Base-by-base conservation (phyloP, 1,140 invertebrate species). In the Macrobrachium rosenbergii region DNA sequence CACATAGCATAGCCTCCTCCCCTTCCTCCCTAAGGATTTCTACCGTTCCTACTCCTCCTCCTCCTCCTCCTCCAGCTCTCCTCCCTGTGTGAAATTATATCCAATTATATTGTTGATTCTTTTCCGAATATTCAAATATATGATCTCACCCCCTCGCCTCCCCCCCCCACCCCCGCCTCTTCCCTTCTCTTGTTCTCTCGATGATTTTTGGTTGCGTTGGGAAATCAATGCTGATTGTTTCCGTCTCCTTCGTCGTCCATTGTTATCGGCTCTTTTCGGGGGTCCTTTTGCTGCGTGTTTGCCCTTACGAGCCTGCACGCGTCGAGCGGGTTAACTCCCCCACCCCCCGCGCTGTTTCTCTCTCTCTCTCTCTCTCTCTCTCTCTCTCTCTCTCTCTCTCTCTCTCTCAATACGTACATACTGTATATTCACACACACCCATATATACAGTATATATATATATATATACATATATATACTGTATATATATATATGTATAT, bases 41-140 rank as follows among this genome's bases (percentile, higher is more conserved):
- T 52, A 45, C 21, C 43, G n/a, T 16, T 23, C 12, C 76, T 58
- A 37, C 64, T 58, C 14, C 43, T 21, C 43, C n/a, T 45, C 21
- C 28, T 58, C n/a, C 60, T 28, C 62, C 75, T 21, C 28, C 37
- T 37, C 19, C 76, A 28, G 16, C 37, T 45, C 45, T 59, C 69
- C 82, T 58, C 58, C 69, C 58, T 60, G 8, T 14, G 6, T 16
- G 72, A 83, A 83, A 83, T 83, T 59, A 83, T 83, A 83, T 75
- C 69, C 81, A 82, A 82, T 82, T 82, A 82, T 58, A 72, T 21
- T 58, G 64, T 82, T 45, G 37, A 82, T 82, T 82, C 67, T 82
- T 82, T 82, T 67, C 28, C 43, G 67, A 72, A 72, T 69, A 72
- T 45, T 72, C 81, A 72, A 82, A 82, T 58, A 82, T 82, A 52